Evolutionary conservation across 1,140 invertebrate genomes (phyloP), one percentile per base, ranked within the genome.

Genomic region (Thaumetopoea pityocampa): DNA sequence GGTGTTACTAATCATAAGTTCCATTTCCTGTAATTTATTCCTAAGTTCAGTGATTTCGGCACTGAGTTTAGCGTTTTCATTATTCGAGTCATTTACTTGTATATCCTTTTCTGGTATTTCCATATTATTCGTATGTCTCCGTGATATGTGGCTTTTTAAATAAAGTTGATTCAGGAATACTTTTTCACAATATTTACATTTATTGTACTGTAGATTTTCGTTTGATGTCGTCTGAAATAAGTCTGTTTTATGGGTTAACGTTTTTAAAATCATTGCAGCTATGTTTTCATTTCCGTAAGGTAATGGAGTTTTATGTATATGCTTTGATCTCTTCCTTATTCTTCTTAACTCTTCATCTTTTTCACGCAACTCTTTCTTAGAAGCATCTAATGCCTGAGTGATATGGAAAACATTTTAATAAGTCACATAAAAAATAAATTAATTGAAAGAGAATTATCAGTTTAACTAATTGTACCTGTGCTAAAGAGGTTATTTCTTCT

Each of bases 111-210:
- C 53, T 11, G 72, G 66, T 12, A 56, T 34, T 30, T 82, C 71
- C 9, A 50, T 15, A 4, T 58, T 12, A 42, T 74, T 70, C 5
- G 56, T 29, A 56, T 89, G 88, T 12, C 87, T 65, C 47, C 88
- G 74, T 32, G 69, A 70, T 3, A 88, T 67, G 54, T 89, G 88
- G 22, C 87, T 79, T 68, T 84, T 68, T 36, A 89, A 71, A 70
- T 87, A 88, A 44, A 87, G 80, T 59, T 87, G 85, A 51, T 87
- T 87, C 29, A 87, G 58, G 65, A 89, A 89, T 9, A 85, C 76
- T 73, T 89, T 89, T 27, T 77, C 78, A 50, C 88, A 89, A 49
- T 80, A 74, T 28, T 43, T 58, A 54, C 88, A 89, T 76, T 87
- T 87, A 43, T 85, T 79, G 16, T 82, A 70, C 41, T 79, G 70